phyloP scores from a whole-genome alignment of 2,113 vertebrate species.

The Holacanthus passer region DNA sequence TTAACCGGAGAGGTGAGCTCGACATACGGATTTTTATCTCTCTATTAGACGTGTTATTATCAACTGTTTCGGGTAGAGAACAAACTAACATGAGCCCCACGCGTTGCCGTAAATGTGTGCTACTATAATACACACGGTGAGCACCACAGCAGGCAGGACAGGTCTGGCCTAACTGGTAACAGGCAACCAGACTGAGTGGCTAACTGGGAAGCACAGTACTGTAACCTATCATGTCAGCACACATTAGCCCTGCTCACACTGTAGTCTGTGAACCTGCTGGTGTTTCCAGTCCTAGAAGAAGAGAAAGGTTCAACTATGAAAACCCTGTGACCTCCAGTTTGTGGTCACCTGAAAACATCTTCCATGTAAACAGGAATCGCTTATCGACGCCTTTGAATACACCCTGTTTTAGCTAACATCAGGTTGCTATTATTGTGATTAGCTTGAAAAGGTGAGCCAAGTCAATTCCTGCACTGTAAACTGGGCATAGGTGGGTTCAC shows the following conservation, averaged over 20 bases:
- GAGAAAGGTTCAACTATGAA: neutral
- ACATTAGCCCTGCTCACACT: constrained; percentile 31
- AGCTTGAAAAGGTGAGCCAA: neutral
- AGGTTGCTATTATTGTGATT: neutral
- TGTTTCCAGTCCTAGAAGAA: neutral
- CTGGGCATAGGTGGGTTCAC: neutral
- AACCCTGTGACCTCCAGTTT: constrained; percentile 39
- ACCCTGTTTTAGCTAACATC: constrained; percentile 38
- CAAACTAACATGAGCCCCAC: constrained; percentile 27
- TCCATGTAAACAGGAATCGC: constrained; percentile 36
- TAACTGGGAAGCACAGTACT: constrained; percentile 28
- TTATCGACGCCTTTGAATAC: constrained; percentile 40
- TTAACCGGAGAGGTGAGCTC: constrained; percentile 75
- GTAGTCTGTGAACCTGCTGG: constrained; percentile 13
- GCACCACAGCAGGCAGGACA: constrained; percentile 44
- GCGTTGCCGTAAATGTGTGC: constrained; percentile 38
- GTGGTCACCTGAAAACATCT: neutral
- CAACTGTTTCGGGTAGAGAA: constrained; percentile 35
- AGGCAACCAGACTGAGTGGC: constrained; percentile 57
- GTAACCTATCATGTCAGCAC: constrained; percentile 29
- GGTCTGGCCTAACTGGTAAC: constrained; percentile 74
- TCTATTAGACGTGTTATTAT: constrained; percentile 58
- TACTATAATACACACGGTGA: constrained; percentile 4
- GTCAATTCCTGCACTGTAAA: neutral
- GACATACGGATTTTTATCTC: constrained; percentile 35